Conservation (phyloP, 1,140 invertebrate genomes). For the Eurosta solidaginis region DNA sequence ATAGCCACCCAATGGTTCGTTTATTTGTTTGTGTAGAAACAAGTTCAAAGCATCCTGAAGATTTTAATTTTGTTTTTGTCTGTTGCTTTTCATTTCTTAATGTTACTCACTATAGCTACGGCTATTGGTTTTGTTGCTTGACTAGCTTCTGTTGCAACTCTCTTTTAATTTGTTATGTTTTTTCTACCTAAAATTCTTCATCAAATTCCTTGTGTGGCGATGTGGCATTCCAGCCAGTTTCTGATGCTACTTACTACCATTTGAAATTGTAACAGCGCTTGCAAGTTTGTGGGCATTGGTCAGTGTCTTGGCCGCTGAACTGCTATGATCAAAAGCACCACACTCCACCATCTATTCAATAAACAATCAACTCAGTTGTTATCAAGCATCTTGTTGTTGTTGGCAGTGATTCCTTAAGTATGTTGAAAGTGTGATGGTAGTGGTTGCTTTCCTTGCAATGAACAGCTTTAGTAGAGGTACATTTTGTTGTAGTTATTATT, state of each 20-base stretch:
- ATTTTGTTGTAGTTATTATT: neutral
- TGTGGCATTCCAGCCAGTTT: neutral
- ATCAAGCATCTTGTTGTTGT: neutral
- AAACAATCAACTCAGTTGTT: slow-evolving; percentile 3
- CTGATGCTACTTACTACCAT: slow-evolving; percentile 5
- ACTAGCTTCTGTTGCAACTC: slow-evolving; percentile 5
- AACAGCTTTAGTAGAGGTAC: neutral
- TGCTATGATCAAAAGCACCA: neutral
- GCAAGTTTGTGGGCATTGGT: neutral
- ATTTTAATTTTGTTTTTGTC: neutral
- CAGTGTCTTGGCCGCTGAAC: slow-evolving; percentile 14
- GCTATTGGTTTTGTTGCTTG: too few species aligned
- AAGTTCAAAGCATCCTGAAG: slow-evolving; percentile 8
- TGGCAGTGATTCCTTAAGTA: neutral
- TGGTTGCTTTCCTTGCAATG: neutral
- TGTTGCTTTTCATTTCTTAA: neutral
- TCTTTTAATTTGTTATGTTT: slow-evolving; percentile 10
- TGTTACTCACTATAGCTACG: neutral
- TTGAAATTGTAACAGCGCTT: slow-evolving; percentile 20
- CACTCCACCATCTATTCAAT: neutral
- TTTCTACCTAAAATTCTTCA: slow-evolving; percentile 1
- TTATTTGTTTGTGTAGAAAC: neutral
- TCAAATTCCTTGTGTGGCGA: neutral
- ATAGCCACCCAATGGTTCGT: neutral
- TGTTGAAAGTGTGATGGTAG: neutral